Conservation (phyloP, 2,113 vertebrate genomes). For the Cyprinodon brontotheroides region DNA sequence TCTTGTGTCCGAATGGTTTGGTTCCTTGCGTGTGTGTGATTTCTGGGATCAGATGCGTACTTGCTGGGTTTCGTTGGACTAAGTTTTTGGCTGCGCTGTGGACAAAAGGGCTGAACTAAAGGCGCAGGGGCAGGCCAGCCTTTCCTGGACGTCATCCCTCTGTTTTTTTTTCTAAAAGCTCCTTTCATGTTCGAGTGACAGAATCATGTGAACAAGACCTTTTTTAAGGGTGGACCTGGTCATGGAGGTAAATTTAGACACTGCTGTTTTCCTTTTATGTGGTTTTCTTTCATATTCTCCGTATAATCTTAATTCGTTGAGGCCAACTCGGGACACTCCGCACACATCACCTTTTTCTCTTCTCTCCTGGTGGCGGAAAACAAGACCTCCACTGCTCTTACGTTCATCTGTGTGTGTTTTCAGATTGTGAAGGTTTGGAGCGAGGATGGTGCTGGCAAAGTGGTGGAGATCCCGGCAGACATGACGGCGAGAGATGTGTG, state of each 20-base stretch:
- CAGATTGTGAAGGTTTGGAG: constrained; percentile 98
- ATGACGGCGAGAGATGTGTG: constrained; percentile 96
- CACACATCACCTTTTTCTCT: neutral
- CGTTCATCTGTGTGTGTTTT: constrained; percentile 37
- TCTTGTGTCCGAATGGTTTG: constrained; percentile 14
- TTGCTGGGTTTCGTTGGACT: constrained; percentile 22
- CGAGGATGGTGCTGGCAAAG: constrained; percentile 96
- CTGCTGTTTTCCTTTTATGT: constrained; percentile 1
- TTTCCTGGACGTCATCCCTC: constrained; percentile 58
- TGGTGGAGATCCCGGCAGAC: constrained; percentile 94
- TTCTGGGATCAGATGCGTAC: constrained; percentile 35
- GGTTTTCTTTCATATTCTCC: neutral
- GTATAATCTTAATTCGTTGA: constrained; percentile 3
- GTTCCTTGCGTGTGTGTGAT: constrained; percentile 10
- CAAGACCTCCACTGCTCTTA: neutral
- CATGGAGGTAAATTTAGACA: constrained; percentile 67
- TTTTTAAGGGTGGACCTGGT: constrained; percentile 50
- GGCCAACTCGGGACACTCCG: neutral
- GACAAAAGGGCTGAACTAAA: constrained; percentile 61
- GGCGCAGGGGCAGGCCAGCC: constrained; percentile 32
- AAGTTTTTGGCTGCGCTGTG: constrained; percentile 59
- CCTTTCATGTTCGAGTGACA: constrained; percentile 39
- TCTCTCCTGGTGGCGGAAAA: constrained; percentile 7
- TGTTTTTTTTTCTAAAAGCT: constrained; percentile 28
- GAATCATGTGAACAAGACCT: constrained; percentile 45